Base-by-base conservation (phyloP, 2,113 vertebrate genomes). In the Etia nguti region DNA sequence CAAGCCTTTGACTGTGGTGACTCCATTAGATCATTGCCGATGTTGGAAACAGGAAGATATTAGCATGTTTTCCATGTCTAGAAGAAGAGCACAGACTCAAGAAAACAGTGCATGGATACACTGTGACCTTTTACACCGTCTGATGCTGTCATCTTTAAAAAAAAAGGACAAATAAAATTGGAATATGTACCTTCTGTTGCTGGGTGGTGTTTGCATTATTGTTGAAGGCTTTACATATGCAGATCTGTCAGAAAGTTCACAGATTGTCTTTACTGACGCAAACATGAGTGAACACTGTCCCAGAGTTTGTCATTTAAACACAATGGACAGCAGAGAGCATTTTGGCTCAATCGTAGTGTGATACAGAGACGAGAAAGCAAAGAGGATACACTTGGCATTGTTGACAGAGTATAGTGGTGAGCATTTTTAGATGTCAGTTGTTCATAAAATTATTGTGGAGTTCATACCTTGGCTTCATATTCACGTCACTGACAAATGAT, bases 121-220 rank as follows among this genome's bases (percentile, higher is more conserved):
- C 62, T 36, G 20, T 54, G 60, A 73, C 13, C 59, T 43, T 46
- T 18, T 29, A 26, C 9, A 18, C 6, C 24, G 8, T n/a, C 5
- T n/a, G 20, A 20, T n/a, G n/a, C 4, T n/a, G n/a, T 75, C 41
- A 48, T 16, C 68, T 43, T 4, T n/a, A n/a, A n/a, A 2, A 70
- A 24, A 10, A 16, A 65, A 65, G 8, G 68, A 73, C 13, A 18
- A 48, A 48, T 48, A 24, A 48, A 29, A 18, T 10, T 24, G 41
- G 22, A 0, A 0, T 16, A 10, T 48, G 41, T 48, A 0, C 2
- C 68, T 48, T 6, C 41, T 46, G 65, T 46, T 26, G 22, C 0
- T 26, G 38, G n/a, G 2, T 18, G 38, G 22, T 46, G 68, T 26
- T 46, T 73, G 46, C 22, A 11, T 46, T 46, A 12, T 38, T 22